These are phyloP conservation scores for Nixonia krombeini DNA, from an alignment of 1,140 invertebrate genomes.

Conservation along the genomic window DNA sequence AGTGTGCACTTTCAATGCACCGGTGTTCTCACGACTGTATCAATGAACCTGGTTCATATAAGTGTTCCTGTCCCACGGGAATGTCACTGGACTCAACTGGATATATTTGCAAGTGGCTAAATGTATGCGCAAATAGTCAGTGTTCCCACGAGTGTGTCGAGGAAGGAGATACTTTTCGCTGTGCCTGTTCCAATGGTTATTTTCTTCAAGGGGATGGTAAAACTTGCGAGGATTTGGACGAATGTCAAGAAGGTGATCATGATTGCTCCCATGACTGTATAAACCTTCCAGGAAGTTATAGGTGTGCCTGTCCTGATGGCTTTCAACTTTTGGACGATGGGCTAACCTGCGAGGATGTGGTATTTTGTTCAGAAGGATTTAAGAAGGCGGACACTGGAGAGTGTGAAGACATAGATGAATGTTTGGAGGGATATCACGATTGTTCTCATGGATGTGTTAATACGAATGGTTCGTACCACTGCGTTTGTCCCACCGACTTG, in stretches of 20 bases:
- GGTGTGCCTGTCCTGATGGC: constrained; percentile 67
- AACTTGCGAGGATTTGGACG: constrained; percentile 74
- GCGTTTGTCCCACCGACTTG: constrained; percentile 75
- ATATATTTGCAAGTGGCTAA: constrained; percentile 73
- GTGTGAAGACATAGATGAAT: constrained; percentile 85
- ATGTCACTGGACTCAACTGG: constrained; percentile 70
- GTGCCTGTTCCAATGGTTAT: constrained; percentile 75
- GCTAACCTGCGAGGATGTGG: constrained; percentile 73
- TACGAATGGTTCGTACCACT: constrained; percentile 78
- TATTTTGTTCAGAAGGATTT: constrained; percentile 22
- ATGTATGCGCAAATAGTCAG: constrained; percentile 65
- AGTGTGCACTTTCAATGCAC: constrained; percentile 73
- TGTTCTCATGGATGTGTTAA: constrained; percentile 80
- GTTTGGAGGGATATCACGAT: constrained; percentile 74
- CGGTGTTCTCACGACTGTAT: constrained; percentile 62
- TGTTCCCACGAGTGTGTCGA: constrained; percentile 78
- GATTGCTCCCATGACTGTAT: constrained; percentile 73
- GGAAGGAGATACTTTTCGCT: too few relatives aligned
- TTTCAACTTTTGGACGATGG: constrained; percentile 47
- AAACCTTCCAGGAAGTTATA: constrained; percentile 69
- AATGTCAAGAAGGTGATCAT: constrained; percentile 73
- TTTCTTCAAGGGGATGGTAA: constrained; percentile 65
- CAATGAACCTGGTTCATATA: constrained; percentile 72
- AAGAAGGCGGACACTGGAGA: constrained; percentile 7
- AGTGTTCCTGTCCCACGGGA: constrained; percentile 74